These are phyloP conservation scores for Ictidomys tridecemlineatus DNA, from an alignment of 2,113 vertebrate genomes.

Conservation along the genomic window DNA sequence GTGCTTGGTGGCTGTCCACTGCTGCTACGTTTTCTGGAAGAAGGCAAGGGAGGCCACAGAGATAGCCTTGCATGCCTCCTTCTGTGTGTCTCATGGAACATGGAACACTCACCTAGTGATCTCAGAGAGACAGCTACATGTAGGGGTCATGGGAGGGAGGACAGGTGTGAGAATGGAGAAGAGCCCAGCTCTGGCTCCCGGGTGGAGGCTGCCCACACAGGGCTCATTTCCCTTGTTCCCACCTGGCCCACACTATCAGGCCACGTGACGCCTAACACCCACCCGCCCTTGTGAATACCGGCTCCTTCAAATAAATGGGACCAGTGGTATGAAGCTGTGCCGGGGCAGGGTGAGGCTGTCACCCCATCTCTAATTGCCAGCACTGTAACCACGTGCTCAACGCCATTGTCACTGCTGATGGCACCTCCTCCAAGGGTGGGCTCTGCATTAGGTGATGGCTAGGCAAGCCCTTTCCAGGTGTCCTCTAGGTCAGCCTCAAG, in stretches of 20 bases:
- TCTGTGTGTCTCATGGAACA: neutral
- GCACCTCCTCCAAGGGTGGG: fast-evolving
- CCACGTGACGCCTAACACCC: fast-evolving
- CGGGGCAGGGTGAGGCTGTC: neutral
- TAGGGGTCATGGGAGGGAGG: neutral
- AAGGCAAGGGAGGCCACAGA: neutral
- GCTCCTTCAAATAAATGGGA: no score
- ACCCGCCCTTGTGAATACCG: neutral
- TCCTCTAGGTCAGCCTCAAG: fast-evolving
- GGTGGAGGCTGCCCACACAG: neutral
- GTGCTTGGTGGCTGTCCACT: fast-evolving
- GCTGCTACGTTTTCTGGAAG: neutral
- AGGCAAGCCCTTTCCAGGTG: fast-evolving
- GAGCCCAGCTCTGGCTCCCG: neutral
- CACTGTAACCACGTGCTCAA: fast-evolving
- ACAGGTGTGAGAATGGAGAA: neutral
- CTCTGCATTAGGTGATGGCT: fast-evolving
- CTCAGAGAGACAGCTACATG: fast-evolving
- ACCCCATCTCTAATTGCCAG: fast-evolving
- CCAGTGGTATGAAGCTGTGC: neutral
- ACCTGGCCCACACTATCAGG: fast-evolving
- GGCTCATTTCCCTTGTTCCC: fast-evolving
- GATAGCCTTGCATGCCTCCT: neutral
- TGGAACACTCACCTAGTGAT: neutral
- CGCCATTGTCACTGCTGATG: fast-evolving